phyloP scores from a whole-genome alignment of 2,888 invertebrate genomes.

The Nemotelus nigrinus region DNA sequence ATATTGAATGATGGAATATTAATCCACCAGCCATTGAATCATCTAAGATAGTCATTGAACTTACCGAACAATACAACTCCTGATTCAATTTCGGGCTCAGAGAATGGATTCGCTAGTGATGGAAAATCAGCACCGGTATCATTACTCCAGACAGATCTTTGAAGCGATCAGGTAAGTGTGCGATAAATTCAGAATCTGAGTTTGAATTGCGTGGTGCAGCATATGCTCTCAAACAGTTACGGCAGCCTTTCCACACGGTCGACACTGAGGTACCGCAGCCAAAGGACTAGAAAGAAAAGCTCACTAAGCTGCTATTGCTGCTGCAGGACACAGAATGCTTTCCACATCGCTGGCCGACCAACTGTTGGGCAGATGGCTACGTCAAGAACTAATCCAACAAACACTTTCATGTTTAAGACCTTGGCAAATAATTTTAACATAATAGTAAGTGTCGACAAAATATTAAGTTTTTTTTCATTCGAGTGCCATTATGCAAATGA shows the following conservation, averaged over 20 bases:
- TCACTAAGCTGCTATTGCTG: too few relatives aligned
- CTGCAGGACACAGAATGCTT: too few relatives aligned
- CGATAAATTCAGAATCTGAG: constrained; percentile 51
- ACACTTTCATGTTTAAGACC: constrained; percentile 58
- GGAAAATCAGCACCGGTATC: constrained; percentile 63
- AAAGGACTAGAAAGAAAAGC: constrained; percentile 23
- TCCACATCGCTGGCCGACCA: constrained; percentile 59
- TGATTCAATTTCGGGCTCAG: not conserved
- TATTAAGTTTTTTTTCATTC: too few relatives aligned
- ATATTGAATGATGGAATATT: constrained; percentile 38
- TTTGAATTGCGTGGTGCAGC: constrained; percentile 38
- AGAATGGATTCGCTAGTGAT: constrained; percentile 3
- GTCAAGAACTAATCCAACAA: constrained; percentile 57
- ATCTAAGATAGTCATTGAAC: too few relatives aligned
- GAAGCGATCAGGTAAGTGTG: constrained; percentile 54
- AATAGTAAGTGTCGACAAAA: too few relatives aligned
- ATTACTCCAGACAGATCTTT: constrained; percentile 60
- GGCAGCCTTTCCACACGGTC: not conserved
- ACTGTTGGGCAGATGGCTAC: constrained; percentile 59
- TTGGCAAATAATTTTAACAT: not conserved
- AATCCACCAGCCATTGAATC: constrained; percentile 51
- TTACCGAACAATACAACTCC: too few relatives aligned
- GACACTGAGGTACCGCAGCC: constrained; percentile 16
- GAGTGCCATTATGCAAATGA: too few relatives aligned
- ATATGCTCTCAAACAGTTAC: too few relatives aligned